These are phyloP conservation scores for Oncorhynchus clarkii DNA, from an alignment of 2,113 vertebrate genomes.

Conservation along the genomic window DNA sequence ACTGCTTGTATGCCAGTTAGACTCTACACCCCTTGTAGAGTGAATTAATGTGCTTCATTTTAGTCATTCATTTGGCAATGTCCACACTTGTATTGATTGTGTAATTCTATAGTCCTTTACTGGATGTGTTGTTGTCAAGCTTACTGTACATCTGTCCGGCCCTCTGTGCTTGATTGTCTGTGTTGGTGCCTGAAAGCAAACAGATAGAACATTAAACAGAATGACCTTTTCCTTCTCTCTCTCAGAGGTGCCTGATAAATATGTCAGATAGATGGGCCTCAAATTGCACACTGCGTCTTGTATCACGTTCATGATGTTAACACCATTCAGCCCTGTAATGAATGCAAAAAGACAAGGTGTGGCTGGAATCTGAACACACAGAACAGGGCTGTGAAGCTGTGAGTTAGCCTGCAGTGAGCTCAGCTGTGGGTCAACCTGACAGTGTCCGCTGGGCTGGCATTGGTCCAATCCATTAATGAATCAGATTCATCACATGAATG, in stretches of 20 bases:
- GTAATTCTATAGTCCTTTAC: slow-evolving; percentile 8
- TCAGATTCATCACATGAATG: slow-evolving; percentile 45
- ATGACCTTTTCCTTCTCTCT: slow-evolving; percentile 12
- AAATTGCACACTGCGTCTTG: background rate
- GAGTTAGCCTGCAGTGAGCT: slow-evolving; percentile 28
- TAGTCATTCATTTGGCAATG: background rate
- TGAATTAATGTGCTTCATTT: background rate
- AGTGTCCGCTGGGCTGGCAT: slow-evolving; percentile 55
- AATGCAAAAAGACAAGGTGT: background rate
- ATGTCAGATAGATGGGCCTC: background rate
- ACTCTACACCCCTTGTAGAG: background rate
- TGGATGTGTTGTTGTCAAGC: slow-evolving; percentile 3
- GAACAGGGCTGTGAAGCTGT: slow-evolving; percentile 19
- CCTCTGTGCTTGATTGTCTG: background rate
- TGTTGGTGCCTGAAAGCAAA: slow-evolving; percentile 7
- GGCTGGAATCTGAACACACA: slow-evolving; percentile 32
- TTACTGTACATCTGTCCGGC: background rate
- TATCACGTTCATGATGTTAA: slow-evolving; percentile 6
- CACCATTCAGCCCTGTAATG: background rate
- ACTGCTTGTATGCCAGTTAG: too few relatives aligned
- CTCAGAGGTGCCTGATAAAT: background rate
- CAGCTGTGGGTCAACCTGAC: slow-evolving; percentile 59
- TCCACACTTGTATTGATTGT: background rate
- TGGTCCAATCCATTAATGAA: slow-evolving; percentile 60
- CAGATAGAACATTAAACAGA: slow-evolving; percentile 7